phyloP scores from a whole-genome alignment of 2,113 vertebrate genomes.

The Centrocercus urophasianus region DNA sequence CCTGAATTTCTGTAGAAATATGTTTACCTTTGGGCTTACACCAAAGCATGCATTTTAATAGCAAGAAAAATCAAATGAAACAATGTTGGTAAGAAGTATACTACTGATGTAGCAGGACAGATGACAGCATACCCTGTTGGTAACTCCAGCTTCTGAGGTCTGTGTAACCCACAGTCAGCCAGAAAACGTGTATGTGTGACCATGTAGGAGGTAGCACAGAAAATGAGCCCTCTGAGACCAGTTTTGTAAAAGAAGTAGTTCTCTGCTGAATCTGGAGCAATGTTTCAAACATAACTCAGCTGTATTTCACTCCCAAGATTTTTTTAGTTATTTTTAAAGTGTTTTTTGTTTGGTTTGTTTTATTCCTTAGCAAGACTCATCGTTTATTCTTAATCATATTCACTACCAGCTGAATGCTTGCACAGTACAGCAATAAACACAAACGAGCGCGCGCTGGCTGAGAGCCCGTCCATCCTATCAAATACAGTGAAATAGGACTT shows the following conservation, averaged over 20 bases:
- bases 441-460: not conserved
- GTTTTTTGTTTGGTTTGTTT: accelerated
- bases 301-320: not conserved
- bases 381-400: not conserved
- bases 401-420: not conserved
- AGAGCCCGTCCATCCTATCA: not conserved
- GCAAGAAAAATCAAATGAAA: not conserved
- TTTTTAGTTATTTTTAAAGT: too few species aligned
- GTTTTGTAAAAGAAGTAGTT: not conserved
- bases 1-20: not conserved
- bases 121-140: not conserved
- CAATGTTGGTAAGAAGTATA: not conserved
- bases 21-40: not conserved
- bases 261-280: not conserved
- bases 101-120: not conserved
- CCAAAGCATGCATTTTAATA: not conserved
- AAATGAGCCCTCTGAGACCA: not conserved
- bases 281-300: not conserved
- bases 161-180: not conserved
- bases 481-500: not conserved
- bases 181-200: not conserved
- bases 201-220: not conserved
- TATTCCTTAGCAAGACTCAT: not conserved
- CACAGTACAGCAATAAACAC: not conserved
- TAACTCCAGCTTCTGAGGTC: not conserved